Evolutionary conservation across 2,797 vertebrate genomes (phyloP).

Genomic region (Hemitrygon akajei): DNA sequence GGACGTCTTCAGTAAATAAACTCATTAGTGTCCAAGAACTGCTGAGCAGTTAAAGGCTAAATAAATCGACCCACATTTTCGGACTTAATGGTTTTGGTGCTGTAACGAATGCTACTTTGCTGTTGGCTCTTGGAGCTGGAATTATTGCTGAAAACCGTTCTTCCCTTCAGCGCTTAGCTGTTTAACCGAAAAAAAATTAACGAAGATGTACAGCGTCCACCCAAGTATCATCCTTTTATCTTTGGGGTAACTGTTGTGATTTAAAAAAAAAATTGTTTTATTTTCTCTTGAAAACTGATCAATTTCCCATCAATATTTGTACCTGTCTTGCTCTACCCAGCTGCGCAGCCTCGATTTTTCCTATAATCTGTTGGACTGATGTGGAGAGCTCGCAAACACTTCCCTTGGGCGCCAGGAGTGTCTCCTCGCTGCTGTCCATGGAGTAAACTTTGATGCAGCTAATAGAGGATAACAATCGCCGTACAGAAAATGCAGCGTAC

Average conservation of each 20-base stretch:
- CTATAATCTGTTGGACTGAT: not conserved
- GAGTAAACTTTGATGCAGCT: not conserved
- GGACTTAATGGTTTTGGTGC: not conserved
- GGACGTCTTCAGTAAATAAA: not conserved
- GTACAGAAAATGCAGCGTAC: too few relatives aligned
- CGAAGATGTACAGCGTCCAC: not conserved
- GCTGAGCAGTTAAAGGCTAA: not conserved
- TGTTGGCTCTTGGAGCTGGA: not conserved
- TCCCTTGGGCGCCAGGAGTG: not conserved
- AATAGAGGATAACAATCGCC: not conserved
- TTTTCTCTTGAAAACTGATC: not conserved
- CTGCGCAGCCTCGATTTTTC: constrained; percentile 18
- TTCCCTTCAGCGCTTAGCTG: not conserved
- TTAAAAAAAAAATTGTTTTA: not conserved
- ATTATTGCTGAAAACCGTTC: not conserved
- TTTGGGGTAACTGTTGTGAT: not conserved
- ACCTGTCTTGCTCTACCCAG: constrained; percentile 19
- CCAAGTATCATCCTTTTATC: not conserved
- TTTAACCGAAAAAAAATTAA: not conserved
- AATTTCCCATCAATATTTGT: not conserved
- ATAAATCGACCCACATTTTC: not conserved
- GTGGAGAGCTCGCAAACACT: not conserved
- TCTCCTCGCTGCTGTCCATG: not conserved
- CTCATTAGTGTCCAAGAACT: not conserved
- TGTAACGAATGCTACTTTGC: not conserved